phyloP scores from a whole-genome alignment of 2,797 vertebrate species.

The Rhinichthys osculus region DNA sequence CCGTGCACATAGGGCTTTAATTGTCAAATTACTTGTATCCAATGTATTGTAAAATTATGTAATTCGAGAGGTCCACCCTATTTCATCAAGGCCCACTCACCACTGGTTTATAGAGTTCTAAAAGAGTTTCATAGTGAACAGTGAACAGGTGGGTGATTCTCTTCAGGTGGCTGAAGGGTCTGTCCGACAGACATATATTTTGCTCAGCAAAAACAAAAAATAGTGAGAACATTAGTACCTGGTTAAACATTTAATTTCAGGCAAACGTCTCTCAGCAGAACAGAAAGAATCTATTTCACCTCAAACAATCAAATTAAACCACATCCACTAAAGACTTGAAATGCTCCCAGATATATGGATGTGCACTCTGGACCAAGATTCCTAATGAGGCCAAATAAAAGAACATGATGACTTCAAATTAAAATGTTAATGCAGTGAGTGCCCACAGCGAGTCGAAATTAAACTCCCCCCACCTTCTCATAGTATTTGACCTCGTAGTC shows the following conservation, averaged over 20 bases:
- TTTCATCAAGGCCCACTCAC: not conserved
- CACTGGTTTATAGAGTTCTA: not conserved
- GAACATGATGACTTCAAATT: slow-evolving; percentile 34
- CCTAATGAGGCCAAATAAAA: slow-evolving; percentile 38
- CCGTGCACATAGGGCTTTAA: no score
- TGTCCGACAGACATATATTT: not conserved
- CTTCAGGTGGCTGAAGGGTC: not conserved
- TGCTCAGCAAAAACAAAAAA: not conserved
- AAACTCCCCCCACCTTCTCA: slow-evolving; percentile 89
- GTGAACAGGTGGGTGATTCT: not conserved
- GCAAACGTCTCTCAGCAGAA: slow-evolving; percentile 12
- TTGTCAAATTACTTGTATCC: not conserved
- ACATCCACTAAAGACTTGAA: slow-evolving; percentile 43
- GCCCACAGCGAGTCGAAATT: slow-evolving; percentile 46
- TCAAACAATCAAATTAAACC: slow-evolving; percentile 37
- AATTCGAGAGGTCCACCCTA: not conserved
- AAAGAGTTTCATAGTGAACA: not conserved
- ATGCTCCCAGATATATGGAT: slow-evolving; percentile 28
- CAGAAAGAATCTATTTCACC: slow-evolving; percentile 18
- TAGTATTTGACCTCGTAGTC: slow-evolving; percentile 99
- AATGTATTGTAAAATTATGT: not conserved
- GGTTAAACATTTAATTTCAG: not conserved
- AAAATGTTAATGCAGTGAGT: slow-evolving; percentile 55
- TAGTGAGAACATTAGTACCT: not conserved
- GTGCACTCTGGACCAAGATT: slow-evolving; percentile 44